phyloP scores from a whole-genome alignment of 2,113 vertebrate genomes.

The Phalacrocorax brasilianus region DNA sequence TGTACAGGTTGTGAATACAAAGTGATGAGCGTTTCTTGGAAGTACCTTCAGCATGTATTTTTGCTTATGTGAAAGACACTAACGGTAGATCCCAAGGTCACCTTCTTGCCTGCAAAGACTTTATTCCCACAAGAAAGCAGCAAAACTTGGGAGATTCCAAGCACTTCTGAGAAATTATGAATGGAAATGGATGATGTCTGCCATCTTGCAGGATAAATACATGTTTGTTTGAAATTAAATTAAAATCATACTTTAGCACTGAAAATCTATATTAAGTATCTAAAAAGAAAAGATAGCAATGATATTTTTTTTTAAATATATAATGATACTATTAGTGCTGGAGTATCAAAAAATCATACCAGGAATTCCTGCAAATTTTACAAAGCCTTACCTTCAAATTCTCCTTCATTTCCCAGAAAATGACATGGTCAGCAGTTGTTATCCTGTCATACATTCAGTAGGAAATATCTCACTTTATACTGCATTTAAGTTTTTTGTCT shows the following conservation, averaged over 20 bases:
- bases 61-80: neutral
- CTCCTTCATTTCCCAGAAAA: neutral
- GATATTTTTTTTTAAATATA: neutral
- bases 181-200: neutral
- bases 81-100: neutral
- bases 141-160: neutral
- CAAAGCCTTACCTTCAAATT: neutral
- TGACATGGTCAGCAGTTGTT: neutral
- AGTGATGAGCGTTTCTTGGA: rapidly evolving
- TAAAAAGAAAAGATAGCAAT: neutral
- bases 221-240: neutral
- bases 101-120: neutral
- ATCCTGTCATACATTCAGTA: neutral
- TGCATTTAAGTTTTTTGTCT: neutral
- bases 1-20: neutral
- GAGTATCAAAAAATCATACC: neutral
- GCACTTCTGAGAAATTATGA: neutral
- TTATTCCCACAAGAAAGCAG: neutral
- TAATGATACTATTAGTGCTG: neutral
- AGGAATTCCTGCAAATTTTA: neutral
- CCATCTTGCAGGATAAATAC: neutral
- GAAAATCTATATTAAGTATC: neutral
- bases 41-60: neutral
- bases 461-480: neutral
- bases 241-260: neutral